Conservation (phyloP, 2,797 vertebrate genomes). For the Cephalopachus bancanus region DNA sequence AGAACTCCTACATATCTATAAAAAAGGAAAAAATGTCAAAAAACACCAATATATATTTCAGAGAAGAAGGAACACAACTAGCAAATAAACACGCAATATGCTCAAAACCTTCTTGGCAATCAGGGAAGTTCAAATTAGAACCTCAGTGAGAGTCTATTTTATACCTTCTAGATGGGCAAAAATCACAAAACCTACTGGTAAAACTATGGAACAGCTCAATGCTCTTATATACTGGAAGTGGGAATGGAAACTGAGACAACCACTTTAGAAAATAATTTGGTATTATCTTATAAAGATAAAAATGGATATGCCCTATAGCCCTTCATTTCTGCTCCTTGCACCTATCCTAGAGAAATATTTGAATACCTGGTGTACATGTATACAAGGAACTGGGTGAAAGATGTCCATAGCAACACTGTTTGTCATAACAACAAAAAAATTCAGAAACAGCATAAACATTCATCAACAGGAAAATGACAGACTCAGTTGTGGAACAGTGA, state of each 20-base stretch:
- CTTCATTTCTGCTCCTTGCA: not conserved
- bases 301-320: not conserved
- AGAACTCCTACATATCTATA: not conserved
- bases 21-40: not conserved
- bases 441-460: not conserved
- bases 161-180: not conserved
- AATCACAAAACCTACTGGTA: not conserved
- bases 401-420: not conserved
- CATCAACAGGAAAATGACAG: conserved; percentile 14
- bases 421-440: not conserved
- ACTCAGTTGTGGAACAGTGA: not conserved
- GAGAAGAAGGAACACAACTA: not conserved
- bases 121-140: conserved; percentile 27
- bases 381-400: not conserved
- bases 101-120: not conserved
- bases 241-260: not conserved
- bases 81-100: conserved; percentile 22
- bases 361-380: not conserved
- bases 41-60: conserved; percentile 11
- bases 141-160: not conserved
- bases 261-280: too few relatives aligned
- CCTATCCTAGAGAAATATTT: not conserved
- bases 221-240: not conserved
- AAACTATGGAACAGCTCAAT: not conserved
- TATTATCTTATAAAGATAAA: not conserved